Evolutionary conservation across 2,888 invertebrate species (phyloP), one percentile per base, ranked within the genome.

Genomic region (Craniophora ligustri): DNA sequence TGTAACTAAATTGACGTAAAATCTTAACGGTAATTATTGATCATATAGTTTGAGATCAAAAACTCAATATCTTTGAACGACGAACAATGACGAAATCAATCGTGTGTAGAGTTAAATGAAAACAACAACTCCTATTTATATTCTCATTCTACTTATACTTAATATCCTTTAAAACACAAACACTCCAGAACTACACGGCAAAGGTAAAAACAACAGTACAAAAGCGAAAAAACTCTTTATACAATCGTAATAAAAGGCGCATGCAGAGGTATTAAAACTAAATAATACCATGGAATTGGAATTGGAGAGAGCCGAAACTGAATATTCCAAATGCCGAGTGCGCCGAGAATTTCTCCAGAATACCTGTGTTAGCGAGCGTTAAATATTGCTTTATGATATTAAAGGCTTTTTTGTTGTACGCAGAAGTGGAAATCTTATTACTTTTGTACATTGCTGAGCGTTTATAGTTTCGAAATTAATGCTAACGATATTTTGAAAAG

Each of bases 271-370:
- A 64, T 55, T 60, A 54, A 67, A 61, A 67, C 67, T 72, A 56
- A 60, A 60, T 66, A 69, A 60, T 60, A 53, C 41, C 26, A 31
- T 16, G 51, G 38, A 62, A 69, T 49, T 51, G 44, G 44, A 59
- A 57, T 51, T 45, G 41, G 47, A 57, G 48, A 58, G 55, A 49
- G 39, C 53, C 44, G 47, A 64, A 61, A 61, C 64, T 53, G 67
- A 72, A 70, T 72, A 56, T 72, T 69, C 67, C 32, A 70, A 59
- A 72, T 64, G 38, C 70, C 58, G 38, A 51, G 18, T 34, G 47
- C 30, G 18, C 53, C 32, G 31, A 7, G 44, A 59, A 71, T 71
- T 63, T 72, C 57, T 50, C 28, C 44, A 35, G 51, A 59, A 72
- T 66, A 72, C 56, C 69, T 66, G 28, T 39, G 46, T 48, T 70